Percentiles rank a stretch among this genome's conserved stretches.
Conservation (phyloP, 2,113 vertebrate species). For the Emydocephalus ijimae region DNA sequence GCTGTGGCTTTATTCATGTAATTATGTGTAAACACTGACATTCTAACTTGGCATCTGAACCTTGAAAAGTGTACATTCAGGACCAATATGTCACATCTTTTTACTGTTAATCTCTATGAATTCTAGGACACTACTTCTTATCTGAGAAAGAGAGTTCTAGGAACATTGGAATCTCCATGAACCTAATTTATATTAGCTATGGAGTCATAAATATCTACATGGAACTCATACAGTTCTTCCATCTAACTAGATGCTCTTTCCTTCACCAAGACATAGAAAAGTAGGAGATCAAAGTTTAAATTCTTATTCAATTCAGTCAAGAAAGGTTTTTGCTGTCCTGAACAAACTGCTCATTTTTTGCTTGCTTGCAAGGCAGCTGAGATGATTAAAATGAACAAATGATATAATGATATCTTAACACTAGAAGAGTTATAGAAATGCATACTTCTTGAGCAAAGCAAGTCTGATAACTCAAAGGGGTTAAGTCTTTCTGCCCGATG, state of each 20-base stretch:
- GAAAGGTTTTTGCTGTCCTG: background rate
- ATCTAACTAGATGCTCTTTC: background rate
- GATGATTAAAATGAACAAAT: background rate
- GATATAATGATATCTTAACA: background rate
- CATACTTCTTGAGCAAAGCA: background rate
- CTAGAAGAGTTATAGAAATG: background rate
- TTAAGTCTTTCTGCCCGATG: background rate
- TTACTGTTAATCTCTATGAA: background rate
- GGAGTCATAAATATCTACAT: background rate
- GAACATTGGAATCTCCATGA: background rate
- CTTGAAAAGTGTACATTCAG: background rate
- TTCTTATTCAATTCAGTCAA: background rate
- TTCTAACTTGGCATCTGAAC: slow-evolving; percentile 3
- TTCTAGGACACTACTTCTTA: background rate
- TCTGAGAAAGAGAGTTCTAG: background rate
- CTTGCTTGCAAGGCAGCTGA: background rate
- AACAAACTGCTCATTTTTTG: background rate
- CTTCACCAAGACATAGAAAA: background rate
- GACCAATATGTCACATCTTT: background rate
- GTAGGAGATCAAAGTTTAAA: background rate
- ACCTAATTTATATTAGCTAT: background rate
- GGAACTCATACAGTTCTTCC: background rate
- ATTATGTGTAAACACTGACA: background rate
- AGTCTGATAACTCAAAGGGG: background rate
- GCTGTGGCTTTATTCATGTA: background rate